Conservation (phyloP, 2,113 vertebrate genomes). For the Cochlearius cochlearius region DNA sequence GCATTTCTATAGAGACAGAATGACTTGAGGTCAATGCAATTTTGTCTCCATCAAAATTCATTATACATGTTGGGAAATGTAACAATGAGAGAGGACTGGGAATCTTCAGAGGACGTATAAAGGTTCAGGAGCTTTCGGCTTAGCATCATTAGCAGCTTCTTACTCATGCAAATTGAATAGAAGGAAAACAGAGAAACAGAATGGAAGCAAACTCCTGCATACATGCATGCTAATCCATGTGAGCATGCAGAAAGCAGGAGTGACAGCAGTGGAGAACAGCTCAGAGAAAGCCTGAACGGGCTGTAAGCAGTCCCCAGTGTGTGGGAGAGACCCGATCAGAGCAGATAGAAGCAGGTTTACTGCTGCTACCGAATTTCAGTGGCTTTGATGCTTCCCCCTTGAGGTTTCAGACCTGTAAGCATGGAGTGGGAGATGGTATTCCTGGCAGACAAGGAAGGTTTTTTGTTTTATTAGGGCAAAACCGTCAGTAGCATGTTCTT, state of each 20-base stretch:
- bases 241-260: background rate
- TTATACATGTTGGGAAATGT: background rate
- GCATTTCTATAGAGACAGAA: background rate
- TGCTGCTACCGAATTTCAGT: background rate
- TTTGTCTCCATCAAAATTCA: constrained; percentile 11
- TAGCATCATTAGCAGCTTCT: background rate
- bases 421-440: background rate
- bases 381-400: background rate
- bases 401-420: background rate
- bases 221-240: background rate
- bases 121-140: background rate
- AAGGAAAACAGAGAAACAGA: background rate
- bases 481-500: background rate
- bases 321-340: background rate
- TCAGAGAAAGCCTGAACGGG: background rate
- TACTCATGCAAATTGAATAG: background rate
- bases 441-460: background rate
- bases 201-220: background rate
- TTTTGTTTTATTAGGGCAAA: background rate
- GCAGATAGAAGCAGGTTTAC: background rate
- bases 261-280: background rate
- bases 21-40: constrained; percentile 9
- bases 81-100: background rate
- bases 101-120: background rate
- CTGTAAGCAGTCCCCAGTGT: background rate